Percentiles rank a stretch among this genome's conserved stretches.
Evolutionary conservation across 2,797 vertebrate species (phyloP).

Genomic region (Pipistrellus pygmaeus): DNA sequence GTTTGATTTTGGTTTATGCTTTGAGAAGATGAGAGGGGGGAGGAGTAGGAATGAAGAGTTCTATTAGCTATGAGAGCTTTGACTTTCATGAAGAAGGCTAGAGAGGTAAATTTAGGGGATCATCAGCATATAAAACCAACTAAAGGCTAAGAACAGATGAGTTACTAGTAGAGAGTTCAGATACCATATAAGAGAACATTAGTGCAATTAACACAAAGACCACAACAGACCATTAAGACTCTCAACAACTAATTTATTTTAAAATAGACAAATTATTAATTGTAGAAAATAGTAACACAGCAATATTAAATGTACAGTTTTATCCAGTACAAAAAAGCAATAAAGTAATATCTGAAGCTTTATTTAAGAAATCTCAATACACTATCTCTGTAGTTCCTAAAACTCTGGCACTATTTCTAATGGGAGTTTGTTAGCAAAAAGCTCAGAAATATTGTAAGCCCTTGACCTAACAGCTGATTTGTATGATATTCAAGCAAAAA

Average conservation of each 20-base stretch:
- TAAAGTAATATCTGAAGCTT: conserved; percentile 71
- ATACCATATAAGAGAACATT: background rate
- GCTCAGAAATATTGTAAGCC: conserved; percentile 39
- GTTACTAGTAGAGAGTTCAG: background rate
- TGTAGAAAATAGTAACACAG: conserved; percentile 86
- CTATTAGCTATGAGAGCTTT: background rate
- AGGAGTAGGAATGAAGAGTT: background rate
- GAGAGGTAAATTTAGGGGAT: conserved; percentile 12
- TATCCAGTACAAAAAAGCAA: conserved; percentile 80
- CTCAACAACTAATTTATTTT: conserved; percentile 88
- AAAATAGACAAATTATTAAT: conserved; percentile 85
- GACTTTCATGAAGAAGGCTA: background rate
- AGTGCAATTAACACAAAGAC: conserved; percentile 54
- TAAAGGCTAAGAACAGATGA: background rate
- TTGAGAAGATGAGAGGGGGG: background rate
- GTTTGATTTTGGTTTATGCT: conserved; percentile 1
- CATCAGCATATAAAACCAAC: background rate
- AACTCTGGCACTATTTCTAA: conserved; percentile 60
- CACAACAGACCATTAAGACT: conserved; percentile 55
- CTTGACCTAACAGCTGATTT: conserved; percentile 57
- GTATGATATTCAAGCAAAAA: conserved; percentile 76
- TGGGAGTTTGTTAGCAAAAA: conserved; percentile 69
- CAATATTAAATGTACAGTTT: conserved; percentile 83
- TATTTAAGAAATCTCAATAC: conserved; percentile 63
- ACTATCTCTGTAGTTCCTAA: conserved; percentile 65